Evolutionary conservation across 2,888 invertebrate species (phyloP), one percentile per base, ranked within the genome.

Genomic region (Callosobruchus maculatus): DNA sequence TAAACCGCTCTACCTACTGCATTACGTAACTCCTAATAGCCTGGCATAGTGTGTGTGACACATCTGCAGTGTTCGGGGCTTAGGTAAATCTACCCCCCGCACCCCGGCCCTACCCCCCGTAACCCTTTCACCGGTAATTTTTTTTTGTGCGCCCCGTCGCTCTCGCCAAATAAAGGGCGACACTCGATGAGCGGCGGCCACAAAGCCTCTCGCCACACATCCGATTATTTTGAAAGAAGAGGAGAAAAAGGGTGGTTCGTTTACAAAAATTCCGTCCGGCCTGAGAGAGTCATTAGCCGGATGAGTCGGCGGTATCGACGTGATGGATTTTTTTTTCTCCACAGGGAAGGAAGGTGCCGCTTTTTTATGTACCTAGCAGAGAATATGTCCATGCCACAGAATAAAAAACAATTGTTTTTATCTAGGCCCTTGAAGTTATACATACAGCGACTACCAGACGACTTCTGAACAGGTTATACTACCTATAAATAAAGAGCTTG

Each of bases 111-210:
- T 76, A 73, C 76, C 75, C 75, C 71, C 21, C 72, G 70, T 74
- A 78, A 78, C 77, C 78, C 79, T 79, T 79, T 77, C 74, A 73
- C 72, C 74, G n/a, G n/a, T 68, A 22, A 71, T 26, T 31, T 49
- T 21, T 71, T 71, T 74, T 73, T 75, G 71, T 69, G 75, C 73
- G 77, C 78, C 79, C 78, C 77, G 75, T 76, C 72, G 76, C 70
- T 78, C 75, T 75, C 74, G 79, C 21, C 83, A 85, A 84, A 85
- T 85, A 85, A 84, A 84, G 81, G 83, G 83, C 81, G 83, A 86
- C 85, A 86, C 86, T 86, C 86, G 82, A 86, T 85, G n/a, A n/a
- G n/a, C n/a, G n/a, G 84, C 83, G 83, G 85, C 87, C 87, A 78
- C 87, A 87, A 83, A 86, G 83, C 85, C 85, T 85, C 85, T 82